A percentile compares a stretch with the other conserved stretches of the same genome.
phyloP scores from a whole-genome alignment of 2,113 vertebrate genomes.

The Rhinichthys klamathensis region DNA sequence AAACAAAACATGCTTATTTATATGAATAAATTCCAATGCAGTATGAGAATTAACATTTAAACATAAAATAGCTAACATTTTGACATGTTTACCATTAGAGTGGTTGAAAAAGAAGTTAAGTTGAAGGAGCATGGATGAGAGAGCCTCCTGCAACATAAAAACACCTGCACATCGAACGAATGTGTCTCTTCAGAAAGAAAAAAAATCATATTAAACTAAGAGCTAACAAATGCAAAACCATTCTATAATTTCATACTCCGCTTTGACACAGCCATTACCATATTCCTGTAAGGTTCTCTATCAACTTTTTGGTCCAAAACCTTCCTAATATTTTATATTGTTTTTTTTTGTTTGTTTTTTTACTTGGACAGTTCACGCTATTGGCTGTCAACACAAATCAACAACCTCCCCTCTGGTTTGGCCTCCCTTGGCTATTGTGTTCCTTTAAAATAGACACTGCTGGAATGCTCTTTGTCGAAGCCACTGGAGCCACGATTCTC shows the following conservation, averaged over 20 bases:
- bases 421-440: conserved; percentile 9
- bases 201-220: background rate
- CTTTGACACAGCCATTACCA: background rate
- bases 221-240: background rate
- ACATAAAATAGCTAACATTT: background rate
- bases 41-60: background rate
- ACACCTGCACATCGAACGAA: background rate
- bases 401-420: background rate
- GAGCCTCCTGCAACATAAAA: background rate
- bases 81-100: background rate
- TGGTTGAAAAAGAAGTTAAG: too few relatives aligned
- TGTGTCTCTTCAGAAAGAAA: background rate
- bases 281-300: background rate
- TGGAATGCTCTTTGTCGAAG: background rate
- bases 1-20: background rate
- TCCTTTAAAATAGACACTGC: conserved; percentile 17
- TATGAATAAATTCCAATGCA: background rate
- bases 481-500: background rate
- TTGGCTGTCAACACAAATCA: background rate
- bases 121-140: conserved; percentile 18
- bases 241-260: background rate
- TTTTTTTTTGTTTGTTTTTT: background rate
- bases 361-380: background rate
- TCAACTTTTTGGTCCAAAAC: background rate
- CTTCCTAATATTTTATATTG: background rate